Evolutionary conservation across 2,113 vertebrate genomes (phyloP).

Genomic region (Condylura cristata): DNA sequence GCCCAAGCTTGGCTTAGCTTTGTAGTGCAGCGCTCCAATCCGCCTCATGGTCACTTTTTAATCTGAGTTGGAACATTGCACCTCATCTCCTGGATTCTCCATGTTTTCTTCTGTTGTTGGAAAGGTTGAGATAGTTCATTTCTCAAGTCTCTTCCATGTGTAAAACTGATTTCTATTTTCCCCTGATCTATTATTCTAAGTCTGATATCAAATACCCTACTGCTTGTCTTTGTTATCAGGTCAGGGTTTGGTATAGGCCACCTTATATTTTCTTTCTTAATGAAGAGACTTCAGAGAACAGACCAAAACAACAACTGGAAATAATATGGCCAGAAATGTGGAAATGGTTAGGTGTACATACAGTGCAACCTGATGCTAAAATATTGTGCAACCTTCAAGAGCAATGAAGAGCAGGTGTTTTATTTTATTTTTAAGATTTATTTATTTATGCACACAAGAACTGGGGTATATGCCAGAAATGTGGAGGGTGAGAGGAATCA

Average conservation of each 20-base stretch:
- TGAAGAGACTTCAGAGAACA: neutral
- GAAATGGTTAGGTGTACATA: conserved; percentile 40
- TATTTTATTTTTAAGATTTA: too few species aligned
- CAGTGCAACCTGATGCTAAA: conserved; percentile 42
- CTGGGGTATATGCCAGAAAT: too few species aligned
- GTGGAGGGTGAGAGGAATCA: too few species aligned
- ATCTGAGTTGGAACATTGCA: neutral
- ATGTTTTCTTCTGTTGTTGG: neutral
- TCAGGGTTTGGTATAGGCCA: neutral
- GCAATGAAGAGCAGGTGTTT: neutral
- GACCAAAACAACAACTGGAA: neutral
- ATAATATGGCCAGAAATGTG: neutral
- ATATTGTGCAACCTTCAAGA: conserved; percentile 53
- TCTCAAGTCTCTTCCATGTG: neutral
- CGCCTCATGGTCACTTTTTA: neutral
- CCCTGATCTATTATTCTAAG: neutral
- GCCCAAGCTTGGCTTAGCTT: too few species aligned
- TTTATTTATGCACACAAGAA: too few species aligned
- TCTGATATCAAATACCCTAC: neutral
- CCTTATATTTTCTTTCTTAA: neutral
- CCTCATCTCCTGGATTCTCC: neutral
- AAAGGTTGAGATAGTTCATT: neutral
- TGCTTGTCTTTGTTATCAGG: neutral
- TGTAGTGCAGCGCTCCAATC: too few species aligned
- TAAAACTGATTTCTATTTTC: neutral